Base-by-base conservation (phyloP, 2,113 vertebrate species). In the Clarias batrachus region DNA sequence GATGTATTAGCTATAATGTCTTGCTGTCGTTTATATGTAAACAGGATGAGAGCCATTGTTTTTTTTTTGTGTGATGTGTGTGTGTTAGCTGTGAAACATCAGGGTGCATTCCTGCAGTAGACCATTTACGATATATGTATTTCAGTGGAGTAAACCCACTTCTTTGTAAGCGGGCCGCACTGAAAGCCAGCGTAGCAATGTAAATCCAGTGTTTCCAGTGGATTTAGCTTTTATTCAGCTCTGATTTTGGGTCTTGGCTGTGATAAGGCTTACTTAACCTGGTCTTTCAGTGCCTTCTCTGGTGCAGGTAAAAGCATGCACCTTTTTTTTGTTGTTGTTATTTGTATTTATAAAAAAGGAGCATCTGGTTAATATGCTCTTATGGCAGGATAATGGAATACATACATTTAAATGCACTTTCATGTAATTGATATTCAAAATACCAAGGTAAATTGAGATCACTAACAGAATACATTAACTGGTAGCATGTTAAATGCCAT, bases 321-420 rank as follows among this genome's bases (percentile, higher is more conserved):
- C 54, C 77, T 59, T 60, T 33, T 14, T 56, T 77, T 70, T 74
- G 27, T 52, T 86, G 84, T 87, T 87, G n/a, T 57, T 80, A 86
- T 91, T 88, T 92, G 83, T 81, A 87, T 89, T 87, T 33, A 83
- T 79, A 79, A 59, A 76, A 33, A 59, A 76, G 84, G 54, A 86
- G 84, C 76, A 76, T 80, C 66, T 82, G 84, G 71, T 82, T 60
- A 85, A 85, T 84, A 62, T 65, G 84, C 59, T 89, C 57, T 83
- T 54, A 81, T 71, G 79, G 59, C 63, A 86, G 81, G 76, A 57
- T 14, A 59, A 33, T 30, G 54, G 73, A 70, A 70, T 89, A 87
- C 88, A 90, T 87, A 79, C 81, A 81, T 84, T 59, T 87, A 86
- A 85, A 86, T 78, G 63, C 74, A 86, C 76, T 66, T 48, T 48